phyloP scores from a whole-genome alignment of 1,140 invertebrate genomes.

The Doryteuthis pealeii region DNA sequence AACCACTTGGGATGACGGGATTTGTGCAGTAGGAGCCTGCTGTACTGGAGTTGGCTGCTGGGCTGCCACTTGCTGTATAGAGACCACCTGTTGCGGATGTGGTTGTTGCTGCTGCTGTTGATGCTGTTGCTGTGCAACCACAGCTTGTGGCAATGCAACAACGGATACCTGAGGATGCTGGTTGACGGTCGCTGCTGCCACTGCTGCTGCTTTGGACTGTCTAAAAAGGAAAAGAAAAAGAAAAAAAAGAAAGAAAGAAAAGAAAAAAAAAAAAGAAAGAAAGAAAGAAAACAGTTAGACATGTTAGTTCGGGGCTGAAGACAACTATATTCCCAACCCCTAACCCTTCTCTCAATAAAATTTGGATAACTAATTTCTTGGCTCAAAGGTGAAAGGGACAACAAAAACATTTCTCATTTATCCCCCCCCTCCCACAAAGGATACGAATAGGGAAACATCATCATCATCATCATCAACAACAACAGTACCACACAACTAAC shows the following conservation, averaged over 20 bases:
- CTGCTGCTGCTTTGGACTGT: conserved; percentile 14
- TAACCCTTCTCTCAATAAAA: too few species aligned
- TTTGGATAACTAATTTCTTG: too few species aligned
- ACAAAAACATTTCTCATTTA: too few species aligned
- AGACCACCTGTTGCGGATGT: conserved; percentile 21
- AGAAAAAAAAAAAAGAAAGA: not conserved
- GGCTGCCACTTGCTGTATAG: conserved; percentile 22
- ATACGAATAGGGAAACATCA: too few species aligned
- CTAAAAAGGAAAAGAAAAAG: not conserved
- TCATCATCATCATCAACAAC: too few species aligned
- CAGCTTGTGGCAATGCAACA: conserved; percentile 20
- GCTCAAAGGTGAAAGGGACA: too few species aligned
- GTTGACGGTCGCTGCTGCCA: conserved; percentile 24
- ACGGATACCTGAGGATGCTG: not conserved
- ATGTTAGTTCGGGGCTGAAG: too few species aligned
- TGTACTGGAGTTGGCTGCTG: conserved; percentile 30
- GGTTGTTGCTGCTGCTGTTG: conserved; percentile 27
- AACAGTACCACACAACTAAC: too few species aligned
- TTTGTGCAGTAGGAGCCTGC: conserved; percentile 54
- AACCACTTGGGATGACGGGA: conserved; percentile 49
- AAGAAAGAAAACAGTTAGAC: too few species aligned
- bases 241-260: not conserved
- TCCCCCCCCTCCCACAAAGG: too few species aligned
- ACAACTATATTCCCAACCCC: too few species aligned
- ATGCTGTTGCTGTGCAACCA: conserved; percentile 25